Base-by-base conservation (phyloP, 1,140 invertebrate genomes). In the Calycopis cecrops region DNA sequence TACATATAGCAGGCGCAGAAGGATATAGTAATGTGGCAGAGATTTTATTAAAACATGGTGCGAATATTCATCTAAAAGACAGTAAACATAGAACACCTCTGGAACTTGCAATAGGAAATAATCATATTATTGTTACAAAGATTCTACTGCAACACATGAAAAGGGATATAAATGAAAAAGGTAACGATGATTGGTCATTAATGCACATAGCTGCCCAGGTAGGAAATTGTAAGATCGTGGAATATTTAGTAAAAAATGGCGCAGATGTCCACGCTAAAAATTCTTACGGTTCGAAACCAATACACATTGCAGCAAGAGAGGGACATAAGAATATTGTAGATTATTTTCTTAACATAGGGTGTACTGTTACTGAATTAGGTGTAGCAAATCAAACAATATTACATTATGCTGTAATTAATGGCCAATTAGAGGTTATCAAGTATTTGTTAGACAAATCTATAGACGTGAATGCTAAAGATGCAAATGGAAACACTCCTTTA, bases 301-400 rank as follows among this genome's bases (percentile, higher is more conserved):
- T 48, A 48, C 47, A 48, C 12, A 48, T 48, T 28, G 47, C 47
- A 33, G 47, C 47, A 6, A 16, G 47, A 28, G 47, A 48, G 12
- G 47, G 47, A 7, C 47, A 48, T n/a, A 4, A 8, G 8, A 14
- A 48, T 48, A 11, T 48, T 10, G 47, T 48, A 28, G 21, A 48
- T 33, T 48, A 28, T 18, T 48, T 48, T 48, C 47, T 48, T 48
- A 11, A n/a, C 21, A 18, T 28, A 18, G 47, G 47, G 7, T 48
- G 10, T 9, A 18, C 18, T 28, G 3, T 48, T n/a, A 18, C 28
- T 48, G 47, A 48, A 10, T 3, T 10, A 28, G 47, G 47, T 28
- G 21, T 18, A 11, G 18, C 47, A 9, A 10, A 33, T 48, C 47
- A 48, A 34, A 48, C 21, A 18, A 9, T 48, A 48, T 18, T 48